Base-by-base conservation (phyloP, 2,113 vertebrate species). In the Passer montanus region DNA sequence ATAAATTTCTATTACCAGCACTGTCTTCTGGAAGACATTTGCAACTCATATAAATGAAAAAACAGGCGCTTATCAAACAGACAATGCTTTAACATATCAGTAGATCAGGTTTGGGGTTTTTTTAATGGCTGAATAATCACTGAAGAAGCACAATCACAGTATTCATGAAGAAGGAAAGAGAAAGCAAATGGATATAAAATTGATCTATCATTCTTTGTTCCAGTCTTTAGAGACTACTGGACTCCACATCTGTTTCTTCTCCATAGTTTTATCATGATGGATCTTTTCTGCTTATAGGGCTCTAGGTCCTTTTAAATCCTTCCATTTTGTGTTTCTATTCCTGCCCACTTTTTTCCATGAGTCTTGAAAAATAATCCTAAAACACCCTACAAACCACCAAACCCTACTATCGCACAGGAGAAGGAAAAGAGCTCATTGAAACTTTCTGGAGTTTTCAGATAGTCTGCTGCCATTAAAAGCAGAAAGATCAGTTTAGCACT, bases 171-270 rank as follows among this genome's bases (percentile, higher is more conserved):
- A 76, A 73, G 52, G 68, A 92, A 76, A 81, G 50, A 86, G 74
- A 95, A 94, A 95, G 74, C 43, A 93, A 95, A 91, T 76, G 84
- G 50, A 64, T 80, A 37, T 83, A 94, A 87, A 92, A 89, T 63
- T 90, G 75, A 84, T 84, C 22, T 92, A 79, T 91, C 67, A 43
- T 90, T 95, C 74, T 95, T 94, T 93, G n/a, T 92, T 89, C 49
- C 64, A 58, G 50, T 85, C 84, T 95, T 87, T 33, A 76, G 88
- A 95, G 93, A 87, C 49, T 82, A 44, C 73, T 69, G 22, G 63
- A 35, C 70, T 88, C 85, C 89, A 93, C 94, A 96, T 94, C 81
- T 96, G 92, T 90, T 96, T 96, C 72, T 94, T 89, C 89, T 95
- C 81, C 89, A 47, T 73, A 43, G 59, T 87, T 95, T 89, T 93